Base-by-base conservation (phyloP, 1,140 invertebrate species). In the Triops cancriformis region DNA sequence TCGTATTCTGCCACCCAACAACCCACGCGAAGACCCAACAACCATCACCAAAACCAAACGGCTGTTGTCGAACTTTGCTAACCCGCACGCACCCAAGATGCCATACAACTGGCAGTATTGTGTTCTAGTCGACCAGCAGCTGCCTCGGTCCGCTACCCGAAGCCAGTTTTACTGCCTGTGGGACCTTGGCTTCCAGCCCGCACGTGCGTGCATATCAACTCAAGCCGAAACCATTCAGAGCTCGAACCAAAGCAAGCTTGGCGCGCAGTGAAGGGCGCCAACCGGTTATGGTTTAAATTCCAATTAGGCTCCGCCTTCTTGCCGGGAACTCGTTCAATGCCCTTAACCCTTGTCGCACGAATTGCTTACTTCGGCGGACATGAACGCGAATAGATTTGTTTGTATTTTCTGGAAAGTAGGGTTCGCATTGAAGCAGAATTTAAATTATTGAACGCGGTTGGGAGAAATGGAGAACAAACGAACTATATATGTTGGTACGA, bases 261-360 rank as follows among this genome's bases (percentile, higher is more conserved):
- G 51, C 51, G 51, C 18, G 51, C 31, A 37, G 31, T 7, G 31
- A 18, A n/a, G 51, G 18, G 51, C 51, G 18, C 51, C 23, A 64
- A 23, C 51, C 51, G 51, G 51, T 64, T 64, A n/a, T 18, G 14
- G 14, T 64, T 64, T 64, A 75, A 64, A 75, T 43, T 14, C 77
- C 74, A 31, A 0, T 51, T 3, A 78, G 79, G 51, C 51, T n/a
- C 14, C 51, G 51, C 51, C 51, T 23, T 23, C 12, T 51, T 18
- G 45, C 6, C 12, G n/a, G 45, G 14, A n/a, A 14, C 14, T 64
- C 5, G 18, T 64, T 23, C 23, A 23, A 23, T 64, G 23, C 2
- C 0, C 18, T n/a, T 64, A 64, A 64, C 51, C 51, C 51, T 1
- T 64, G 51, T 14, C 0, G 14, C 14, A 23, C 51, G 51, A 64